Evolutionary conservation across 2,797 vertebrate genomes (phyloP).

Genomic region (Lateolabrax maculatus): DNA sequence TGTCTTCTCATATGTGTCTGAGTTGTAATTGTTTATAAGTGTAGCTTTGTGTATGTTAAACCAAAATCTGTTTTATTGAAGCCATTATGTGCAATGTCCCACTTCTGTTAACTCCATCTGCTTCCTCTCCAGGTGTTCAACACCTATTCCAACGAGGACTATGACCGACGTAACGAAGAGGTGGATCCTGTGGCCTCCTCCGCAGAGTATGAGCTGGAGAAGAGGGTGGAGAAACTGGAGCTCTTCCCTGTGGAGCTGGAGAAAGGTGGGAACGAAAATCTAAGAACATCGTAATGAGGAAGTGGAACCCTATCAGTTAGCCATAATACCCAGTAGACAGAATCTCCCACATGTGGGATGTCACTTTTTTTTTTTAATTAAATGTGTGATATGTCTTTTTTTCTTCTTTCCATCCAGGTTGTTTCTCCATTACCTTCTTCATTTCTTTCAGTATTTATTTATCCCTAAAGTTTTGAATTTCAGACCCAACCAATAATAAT

Average conservation of each 20-base stretch:
- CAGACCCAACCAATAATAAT: neutral
- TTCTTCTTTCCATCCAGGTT: neutral
- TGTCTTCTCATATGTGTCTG: neutral
- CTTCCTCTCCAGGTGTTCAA: conserved; percentile 91
- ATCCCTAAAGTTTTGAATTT: neutral
- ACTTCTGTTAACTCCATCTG: neutral
- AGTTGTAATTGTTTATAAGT: neutral
- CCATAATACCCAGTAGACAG: conserved; percentile 43
- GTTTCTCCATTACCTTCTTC: conserved; percentile 1
- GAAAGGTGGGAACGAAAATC: conserved; percentile 89
- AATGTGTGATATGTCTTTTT: conserved; percentile 12
- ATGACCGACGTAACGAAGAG: conserved; percentile 96
- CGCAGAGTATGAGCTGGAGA: conserved; percentile 98
- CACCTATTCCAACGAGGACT: conserved; percentile 98
- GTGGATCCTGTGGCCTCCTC: conserved; percentile 98
- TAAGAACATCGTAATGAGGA: conserved; percentile 30
- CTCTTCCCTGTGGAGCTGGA: conserved; percentile 97
- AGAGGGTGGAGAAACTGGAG: conserved; percentile 98
- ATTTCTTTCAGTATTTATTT: neutral
- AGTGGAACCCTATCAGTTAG: conserved; percentile 39
- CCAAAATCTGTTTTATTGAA: neutral
- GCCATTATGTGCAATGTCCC: neutral
- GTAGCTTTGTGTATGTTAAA: neutral
- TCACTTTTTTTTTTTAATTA: conserved; percentile 23
- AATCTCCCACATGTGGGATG: conserved; percentile 35